Evolutionary conservation across 2,113 vertebrate species (phyloP).

Genomic region (Carlito syrichta): DNA sequence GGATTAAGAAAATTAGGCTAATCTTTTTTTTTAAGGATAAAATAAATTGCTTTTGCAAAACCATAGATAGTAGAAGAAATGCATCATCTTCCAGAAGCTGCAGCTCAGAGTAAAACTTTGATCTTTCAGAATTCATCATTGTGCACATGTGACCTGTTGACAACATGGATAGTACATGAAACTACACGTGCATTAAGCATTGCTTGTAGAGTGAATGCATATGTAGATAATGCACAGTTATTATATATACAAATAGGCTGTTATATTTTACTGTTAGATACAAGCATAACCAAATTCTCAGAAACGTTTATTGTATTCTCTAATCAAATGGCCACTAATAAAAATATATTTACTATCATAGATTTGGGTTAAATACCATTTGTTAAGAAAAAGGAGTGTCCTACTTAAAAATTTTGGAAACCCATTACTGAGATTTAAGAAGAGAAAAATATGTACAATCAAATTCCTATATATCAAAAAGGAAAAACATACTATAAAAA

Average conservation of each 20-base stretch:
- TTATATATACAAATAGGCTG: not conserved
- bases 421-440: not conserved
- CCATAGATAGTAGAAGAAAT: not conserved
- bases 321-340: not conserved
- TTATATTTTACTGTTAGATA: not conserved
- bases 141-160: not conserved
- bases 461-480: not conserved
- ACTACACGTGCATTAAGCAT: not conserved
- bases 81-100: not conserved
- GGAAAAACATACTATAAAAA: not conserved
- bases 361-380: not conserved
- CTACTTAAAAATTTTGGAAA: not conserved
- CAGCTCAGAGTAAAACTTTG: not conserved
- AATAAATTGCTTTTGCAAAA: slow-evolving; percentile 27
- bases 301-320: not conserved
- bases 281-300: not conserved
- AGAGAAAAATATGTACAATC: not conserved
- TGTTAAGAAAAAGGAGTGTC: not conserved
- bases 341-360: not conserved
- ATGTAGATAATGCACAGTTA: not conserved
- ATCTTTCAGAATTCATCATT: not conserved
- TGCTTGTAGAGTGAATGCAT: not conserved
- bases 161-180: not conserved
- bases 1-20: slow-evolving; percentile 61
- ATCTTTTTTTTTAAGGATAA: slow-evolving; percentile 42